Conservation (phyloP, 2,888 invertebrate genomes). For the Leucozona laternaria region DNA sequence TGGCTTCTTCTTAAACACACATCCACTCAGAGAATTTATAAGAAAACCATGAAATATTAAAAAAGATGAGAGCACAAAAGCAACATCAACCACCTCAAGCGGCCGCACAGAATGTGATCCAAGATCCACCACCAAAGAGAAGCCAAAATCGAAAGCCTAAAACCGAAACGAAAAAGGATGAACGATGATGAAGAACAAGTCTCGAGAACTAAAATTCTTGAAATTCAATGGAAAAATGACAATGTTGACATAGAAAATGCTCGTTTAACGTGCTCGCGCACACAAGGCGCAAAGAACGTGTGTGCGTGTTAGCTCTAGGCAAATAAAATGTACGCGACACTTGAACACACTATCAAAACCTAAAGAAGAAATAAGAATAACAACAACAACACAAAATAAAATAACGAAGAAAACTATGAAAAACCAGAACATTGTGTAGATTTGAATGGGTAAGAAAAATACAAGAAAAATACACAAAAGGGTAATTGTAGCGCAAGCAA, state of each 20-base stretch:
- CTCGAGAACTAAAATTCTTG: conserved; percentile 70
- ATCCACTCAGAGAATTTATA: conserved; percentile 72
- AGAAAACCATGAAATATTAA: conserved; percentile 75
- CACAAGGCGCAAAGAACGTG: conserved; percentile 54
- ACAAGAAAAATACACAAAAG: conserved; percentile 66
- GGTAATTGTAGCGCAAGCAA: conserved; percentile 71
- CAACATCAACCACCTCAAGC: conserved; percentile 54
- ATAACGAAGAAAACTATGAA: conserved; percentile 35
- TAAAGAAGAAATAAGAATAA: conserved; percentile 21
- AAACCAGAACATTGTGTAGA: conserved; percentile 49
- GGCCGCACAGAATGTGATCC: conserved; percentile 47
- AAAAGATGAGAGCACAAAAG: conserved; percentile 68
- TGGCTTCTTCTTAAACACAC: conserved; percentile 49
- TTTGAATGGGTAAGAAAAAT: conserved; percentile 54
- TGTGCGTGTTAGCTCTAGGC: conserved; percentile 76
- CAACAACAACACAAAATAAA: not conserved
- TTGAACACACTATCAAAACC: conserved; percentile 70
- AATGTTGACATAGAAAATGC: conserved; percentile 76
- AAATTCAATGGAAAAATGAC: conserved; percentile 76
- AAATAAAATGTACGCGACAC: conserved; percentile 74
- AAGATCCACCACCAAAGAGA: conserved; percentile 33
- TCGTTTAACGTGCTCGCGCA: conserved; percentile 74
- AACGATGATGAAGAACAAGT: conserved; percentile 66
- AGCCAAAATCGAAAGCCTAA: conserved; percentile 1
- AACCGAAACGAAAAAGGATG: not conserved